Conservation (phyloP, 2,797 vertebrate species). For the Silurus aristotelis region DNA sequence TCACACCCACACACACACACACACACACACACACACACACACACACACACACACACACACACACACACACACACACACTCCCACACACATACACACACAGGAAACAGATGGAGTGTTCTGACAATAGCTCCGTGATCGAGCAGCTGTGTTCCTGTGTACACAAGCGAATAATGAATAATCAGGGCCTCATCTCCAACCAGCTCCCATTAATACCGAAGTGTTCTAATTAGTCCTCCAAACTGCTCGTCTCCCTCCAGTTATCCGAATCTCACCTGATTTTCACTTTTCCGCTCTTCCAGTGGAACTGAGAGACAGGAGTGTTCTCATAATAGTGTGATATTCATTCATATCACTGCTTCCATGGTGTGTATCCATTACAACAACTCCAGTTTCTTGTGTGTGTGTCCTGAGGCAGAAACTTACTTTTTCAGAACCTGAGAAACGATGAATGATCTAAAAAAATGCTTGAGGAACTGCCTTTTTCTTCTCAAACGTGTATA, state of each 20-base stretch:
- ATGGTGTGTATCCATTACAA: no score
- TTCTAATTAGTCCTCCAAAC: slow-evolving; percentile 75
- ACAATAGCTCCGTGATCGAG: slow-evolving; percentile 73
- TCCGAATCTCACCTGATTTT: slow-evolving; percentile 10
- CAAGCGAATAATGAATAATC: slow-evolving; percentile 80
- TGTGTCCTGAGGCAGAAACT: not conserved
- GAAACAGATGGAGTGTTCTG: slow-evolving; percentile 72
- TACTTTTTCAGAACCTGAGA: no score
- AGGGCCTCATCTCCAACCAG: slow-evolving; percentile 71
- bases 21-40: slow-evolving; percentile 17
- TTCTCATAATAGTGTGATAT: not conserved
- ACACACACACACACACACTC: not conserved
- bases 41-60: slow-evolving; percentile 13
- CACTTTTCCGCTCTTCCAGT: not conserved
- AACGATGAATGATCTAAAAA: no score
- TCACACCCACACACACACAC: slow-evolving; percentile 6
- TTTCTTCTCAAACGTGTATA: no score
- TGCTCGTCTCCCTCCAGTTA: slow-evolving; percentile 41
- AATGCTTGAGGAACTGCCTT: no score
- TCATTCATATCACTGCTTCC: not conserved
- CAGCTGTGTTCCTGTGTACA: slow-evolving; percentile 78
- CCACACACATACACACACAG: not conserved
- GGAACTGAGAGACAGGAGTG: not conserved
- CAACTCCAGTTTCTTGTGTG: no score
- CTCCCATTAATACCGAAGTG: slow-evolving; percentile 79